Base-by-base conservation (phyloP, 2,888 invertebrate species). In the Tridacna gigas region DNA sequence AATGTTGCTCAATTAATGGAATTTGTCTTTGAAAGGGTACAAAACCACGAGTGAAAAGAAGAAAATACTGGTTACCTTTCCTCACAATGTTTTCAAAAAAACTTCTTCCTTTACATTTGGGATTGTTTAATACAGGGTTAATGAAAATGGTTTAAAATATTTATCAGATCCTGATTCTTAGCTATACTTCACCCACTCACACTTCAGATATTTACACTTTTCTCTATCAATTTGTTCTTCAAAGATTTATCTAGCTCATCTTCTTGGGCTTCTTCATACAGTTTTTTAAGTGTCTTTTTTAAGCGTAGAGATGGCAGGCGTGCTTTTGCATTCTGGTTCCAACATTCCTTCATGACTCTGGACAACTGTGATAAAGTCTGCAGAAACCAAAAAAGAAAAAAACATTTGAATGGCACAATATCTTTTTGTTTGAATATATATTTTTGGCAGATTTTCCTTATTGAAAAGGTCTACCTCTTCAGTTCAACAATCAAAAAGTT, bases 311-410 rank as follows among this genome's bases (percentile, higher is more conserved):
- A 93, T 11, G 94, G 92, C 37, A 94, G 90, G 47, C 94, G 82
- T 1, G 93, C 94, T 37, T 91, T 91, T 0, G 94, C 93, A 69
- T 93, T 93, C 56, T 92, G 91, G 45, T 91, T 89, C 94, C 94
- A 94, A 82, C 94, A 94, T 79, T 94, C 94, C 73, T 89, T 83
- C 85, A 94, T 94, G 51, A 94, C 77, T 77, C 90, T 90, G 4
- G 91, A 86, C 83, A 93, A 82, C 71, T 91, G 91, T 13, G 83
- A 89, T 85, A 93, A 86, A 60, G 91, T 83, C 93, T 93, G 90
- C 45, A 71, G 22, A 69, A 37, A 37, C 2, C 2, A 37, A 37
- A 37, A 37, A 37, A 37, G 7, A 37, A 37, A 37, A 37, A 37
- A 37, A 4, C 37, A 37, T 37, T 37, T 7, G 7, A 37, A 37